phyloP scores from a whole-genome alignment of 2,113 vertebrate genomes.

The Heteronetta atricapilla region DNA sequence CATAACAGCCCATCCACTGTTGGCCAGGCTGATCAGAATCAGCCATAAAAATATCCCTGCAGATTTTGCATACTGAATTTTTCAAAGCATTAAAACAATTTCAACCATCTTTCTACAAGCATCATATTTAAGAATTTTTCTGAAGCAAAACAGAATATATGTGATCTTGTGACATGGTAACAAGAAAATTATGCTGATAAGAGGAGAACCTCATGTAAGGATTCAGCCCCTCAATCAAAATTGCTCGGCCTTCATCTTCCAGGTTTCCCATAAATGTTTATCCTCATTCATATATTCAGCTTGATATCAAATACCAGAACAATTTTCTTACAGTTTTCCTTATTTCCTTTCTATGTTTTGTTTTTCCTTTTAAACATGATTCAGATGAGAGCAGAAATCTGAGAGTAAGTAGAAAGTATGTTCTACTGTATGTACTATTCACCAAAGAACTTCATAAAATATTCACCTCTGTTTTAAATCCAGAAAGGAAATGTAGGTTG shows the following conservation, averaged over 20 bases:
- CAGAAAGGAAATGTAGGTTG: not conserved
- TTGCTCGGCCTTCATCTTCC: not conserved
- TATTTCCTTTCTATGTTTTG: not conserved
- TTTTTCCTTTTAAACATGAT: not conserved
- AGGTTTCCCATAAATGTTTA: not conserved
- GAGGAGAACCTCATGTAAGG: accelerated
- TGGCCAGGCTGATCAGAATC: not conserved
- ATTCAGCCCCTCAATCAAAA: not conserved
- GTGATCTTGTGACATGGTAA: not conserved
- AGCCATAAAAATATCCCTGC: not conserved
- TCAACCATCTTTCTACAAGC: not conserved
- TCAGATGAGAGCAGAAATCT: not conserved
- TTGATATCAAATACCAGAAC: not conserved
- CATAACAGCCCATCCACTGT: not conserved
- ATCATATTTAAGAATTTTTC: not conserved
- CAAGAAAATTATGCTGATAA: not conserved
- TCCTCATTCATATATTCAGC: not conserved
- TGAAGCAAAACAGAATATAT: not conserved
- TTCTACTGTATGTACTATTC: not conserved
- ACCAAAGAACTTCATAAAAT: not conserved
- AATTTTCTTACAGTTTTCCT: not conserved
- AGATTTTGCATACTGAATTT: not conserved
- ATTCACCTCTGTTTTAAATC: not conserved
- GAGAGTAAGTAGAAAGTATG: not conserved
- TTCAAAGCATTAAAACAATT: constrained; percentile 4